Evolutionary conservation across 2,888 invertebrate species (phyloP).

Genomic region (Cordylochernes scorpioides): DNA sequence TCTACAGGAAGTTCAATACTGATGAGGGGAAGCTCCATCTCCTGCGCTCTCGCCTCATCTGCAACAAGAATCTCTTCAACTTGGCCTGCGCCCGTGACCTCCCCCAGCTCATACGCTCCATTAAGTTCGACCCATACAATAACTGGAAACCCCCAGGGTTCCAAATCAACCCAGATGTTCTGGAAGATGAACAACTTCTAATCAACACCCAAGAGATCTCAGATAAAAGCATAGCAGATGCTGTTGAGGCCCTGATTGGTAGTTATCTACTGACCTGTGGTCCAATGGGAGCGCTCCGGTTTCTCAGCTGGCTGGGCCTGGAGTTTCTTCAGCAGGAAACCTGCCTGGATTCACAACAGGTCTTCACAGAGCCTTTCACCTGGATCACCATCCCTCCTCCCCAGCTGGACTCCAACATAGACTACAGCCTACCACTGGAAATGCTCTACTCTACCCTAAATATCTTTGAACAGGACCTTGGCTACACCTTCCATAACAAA

Average conservation of each 20-base stretch:
- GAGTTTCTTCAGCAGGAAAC: no score
- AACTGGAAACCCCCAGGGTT: constrained; percentile 61
- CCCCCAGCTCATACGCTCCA: constrained; percentile 88
- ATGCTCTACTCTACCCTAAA: no score
- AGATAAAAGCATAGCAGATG: constrained; percentile 43
- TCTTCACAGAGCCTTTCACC: no score
- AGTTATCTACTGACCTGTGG: constrained; percentile 38
- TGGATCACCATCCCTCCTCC: no score
- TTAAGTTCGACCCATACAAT: constrained; percentile 94
- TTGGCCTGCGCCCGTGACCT: constrained; percentile 64
- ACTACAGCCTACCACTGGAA: constrained; percentile 3
- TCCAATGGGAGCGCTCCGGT: constrained; percentile 17
- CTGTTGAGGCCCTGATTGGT: constrained; percentile 59
- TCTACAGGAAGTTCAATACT: constrained; percentile 81
- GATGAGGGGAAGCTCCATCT: constrained; percentile 95
- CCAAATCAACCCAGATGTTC: no score
- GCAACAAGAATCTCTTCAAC: constrained; percentile 61
- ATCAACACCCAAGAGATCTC: constrained; percentile 9
- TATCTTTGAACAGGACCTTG: constrained; percentile 31
- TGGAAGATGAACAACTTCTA: no score
- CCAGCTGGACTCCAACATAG: no score
- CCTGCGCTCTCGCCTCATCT: constrained; percentile 75
- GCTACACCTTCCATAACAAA: constrained; percentile 51
- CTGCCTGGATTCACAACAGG: no score
- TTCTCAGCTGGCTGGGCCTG: constrained; percentile 11